Percentiles rank a stretch among this genome's conserved stretches.
These are phyloP conservation scores for Manduca sexta DNA, from an alignment of 1,140 invertebrate genomes.

Conservation along the genomic window DNA sequence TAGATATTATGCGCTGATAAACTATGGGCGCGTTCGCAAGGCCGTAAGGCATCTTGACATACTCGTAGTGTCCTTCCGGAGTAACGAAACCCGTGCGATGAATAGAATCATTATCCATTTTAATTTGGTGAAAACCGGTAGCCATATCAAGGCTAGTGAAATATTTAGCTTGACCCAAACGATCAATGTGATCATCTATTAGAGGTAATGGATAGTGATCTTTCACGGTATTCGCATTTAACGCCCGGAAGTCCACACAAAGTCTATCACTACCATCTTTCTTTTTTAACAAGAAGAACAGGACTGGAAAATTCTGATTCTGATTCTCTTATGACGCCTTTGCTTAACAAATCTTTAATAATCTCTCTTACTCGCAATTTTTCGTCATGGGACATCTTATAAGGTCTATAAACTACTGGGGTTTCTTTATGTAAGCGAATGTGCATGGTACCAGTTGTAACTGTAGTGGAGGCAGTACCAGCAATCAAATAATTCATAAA, in stretches of 20 bases:
- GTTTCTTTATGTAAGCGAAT: slow-evolving; percentile 5
- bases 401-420: slow-evolving; percentile 23
- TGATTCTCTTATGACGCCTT: slow-evolving; percentile 43
- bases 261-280: slow-evolving; percentile 24
- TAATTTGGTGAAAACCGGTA: slow-evolving; percentile 9
- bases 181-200: slow-evolving; percentile 25
- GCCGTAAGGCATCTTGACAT: slow-evolving; percentile 9
- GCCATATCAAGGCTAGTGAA: slow-evolving; percentile 13
- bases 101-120: not conserved
- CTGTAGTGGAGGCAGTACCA: slow-evolving; percentile 12
- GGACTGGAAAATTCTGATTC: slow-evolving; percentile 26
- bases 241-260: slow-evolving; percentile 17
- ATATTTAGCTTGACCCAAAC: slow-evolving; percentile 13
- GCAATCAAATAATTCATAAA: slow-evolving; percentile 2
- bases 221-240: slow-evolving; percentile 23
- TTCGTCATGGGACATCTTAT: slow-evolving; percentile 27
- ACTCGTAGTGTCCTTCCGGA: slow-evolving; percentile 7
- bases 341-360: slow-evolving; percentile 35
- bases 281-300: slow-evolving; percentile 26
- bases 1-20: slow-evolving; percentile 6
- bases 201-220: slow-evolving; percentile 22
- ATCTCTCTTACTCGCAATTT: slow-evolving; percentile 34
- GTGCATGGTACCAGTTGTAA: slow-evolving; percentile 10
- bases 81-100: slow-evolving; percentile 5
- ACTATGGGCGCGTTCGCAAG: slow-evolving; percentile 1